These are phyloP conservation scores for Hypolimnas misippus DNA, from an alignment of 2,888 invertebrate genomes.

Conservation along the genomic window DNA sequence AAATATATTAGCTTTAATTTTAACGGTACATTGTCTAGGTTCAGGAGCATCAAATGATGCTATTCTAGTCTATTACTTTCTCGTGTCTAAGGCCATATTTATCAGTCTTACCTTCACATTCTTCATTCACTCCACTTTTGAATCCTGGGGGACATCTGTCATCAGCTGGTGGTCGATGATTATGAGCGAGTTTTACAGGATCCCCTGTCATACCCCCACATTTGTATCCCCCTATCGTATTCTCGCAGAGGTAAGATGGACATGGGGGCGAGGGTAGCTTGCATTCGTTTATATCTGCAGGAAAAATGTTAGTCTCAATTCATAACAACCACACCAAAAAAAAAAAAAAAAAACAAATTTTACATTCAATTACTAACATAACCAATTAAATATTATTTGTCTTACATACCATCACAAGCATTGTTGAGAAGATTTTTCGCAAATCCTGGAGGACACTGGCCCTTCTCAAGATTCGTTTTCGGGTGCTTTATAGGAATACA, in stretches of 20 bases:
- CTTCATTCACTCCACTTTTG: conserved; percentile 62
- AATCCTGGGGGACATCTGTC: conserved; percentile 83
- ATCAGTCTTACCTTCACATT: conserved; percentile 75
- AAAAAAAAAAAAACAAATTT: too few relatives aligned
- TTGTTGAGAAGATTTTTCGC: conserved; percentile 75
- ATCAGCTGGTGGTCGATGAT: conserved; percentile 49
- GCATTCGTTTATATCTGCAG: conserved; percentile 94
- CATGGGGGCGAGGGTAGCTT: conserved; percentile 69
- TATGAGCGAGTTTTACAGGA: conserved; percentile 55
- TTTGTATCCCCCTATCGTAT: conserved; percentile 77
- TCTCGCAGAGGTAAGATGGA: conserved; percentile 68
- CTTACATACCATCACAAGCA: conserved; percentile 84
- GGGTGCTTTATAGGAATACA: conserved; percentile 73
- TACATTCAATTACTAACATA: too few relatives aligned
- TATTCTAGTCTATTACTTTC: too few relatives aligned
- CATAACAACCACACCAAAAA: too few relatives aligned
- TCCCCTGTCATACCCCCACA: conserved; percentile 72
- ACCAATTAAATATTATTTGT: too few relatives aligned
- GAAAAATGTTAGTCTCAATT: neutral
- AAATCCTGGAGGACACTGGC: conserved; percentile 82
- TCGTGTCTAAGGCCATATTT: neutral
- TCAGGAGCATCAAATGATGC: too few relatives aligned
- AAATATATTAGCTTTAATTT: too few relatives aligned
- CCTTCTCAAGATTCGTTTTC: conserved; percentile 52
- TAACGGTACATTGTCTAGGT: too few relatives aligned